Conservation (phyloP, 2,888 invertebrate genomes). For the Zeuzera pyrina region DNA sequence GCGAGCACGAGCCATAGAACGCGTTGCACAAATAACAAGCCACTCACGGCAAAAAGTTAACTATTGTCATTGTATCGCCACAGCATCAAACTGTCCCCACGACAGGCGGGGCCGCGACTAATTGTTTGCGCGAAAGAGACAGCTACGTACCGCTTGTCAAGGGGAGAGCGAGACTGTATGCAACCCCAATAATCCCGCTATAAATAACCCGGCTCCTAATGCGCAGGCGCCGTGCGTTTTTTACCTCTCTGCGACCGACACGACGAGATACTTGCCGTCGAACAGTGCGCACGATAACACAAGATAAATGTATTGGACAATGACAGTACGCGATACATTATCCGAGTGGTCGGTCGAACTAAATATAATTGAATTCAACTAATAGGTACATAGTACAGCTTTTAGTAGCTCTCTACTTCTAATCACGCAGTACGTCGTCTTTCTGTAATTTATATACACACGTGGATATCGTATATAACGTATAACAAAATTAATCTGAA, state of each 20-base stretch:
- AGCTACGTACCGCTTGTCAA: slow-evolving; percentile 1
- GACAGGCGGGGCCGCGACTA: slow-evolving; percentile 32
- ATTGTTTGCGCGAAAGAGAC: slow-evolving; percentile 34
- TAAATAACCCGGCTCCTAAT: slow-evolving; percentile 57
- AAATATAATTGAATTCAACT: background rate
- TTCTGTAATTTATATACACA: no score
- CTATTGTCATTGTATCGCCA: slow-evolving; percentile 19
- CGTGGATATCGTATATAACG: no score
- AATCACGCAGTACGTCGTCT: no score
- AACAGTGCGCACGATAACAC: background rate
- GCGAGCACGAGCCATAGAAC: slow-evolving; percentile 24
- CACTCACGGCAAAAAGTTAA: slow-evolving; percentile 18
- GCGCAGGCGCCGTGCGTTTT: slow-evolving; percentile 56
- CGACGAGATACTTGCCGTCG: slow-evolving; percentile 29
- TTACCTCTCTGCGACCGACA: slow-evolving; percentile 28
- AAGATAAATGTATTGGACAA: background rate
- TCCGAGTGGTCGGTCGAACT: background rate
- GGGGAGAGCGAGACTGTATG: slow-evolving; percentile 24
- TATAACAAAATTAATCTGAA: no score
- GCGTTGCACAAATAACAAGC: slow-evolving; percentile 19
- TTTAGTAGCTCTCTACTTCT: no score
- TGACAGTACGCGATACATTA: background rate
- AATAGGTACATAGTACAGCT: no score
- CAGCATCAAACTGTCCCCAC: slow-evolving; percentile 23
- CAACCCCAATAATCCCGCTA: slow-evolving; percentile 41